Percentiles rank a stretch among this genome's conserved stretches.
phyloP scores from a whole-genome alignment of 1,140 invertebrate genomes.

The Gonatopus flavifemur region DNA sequence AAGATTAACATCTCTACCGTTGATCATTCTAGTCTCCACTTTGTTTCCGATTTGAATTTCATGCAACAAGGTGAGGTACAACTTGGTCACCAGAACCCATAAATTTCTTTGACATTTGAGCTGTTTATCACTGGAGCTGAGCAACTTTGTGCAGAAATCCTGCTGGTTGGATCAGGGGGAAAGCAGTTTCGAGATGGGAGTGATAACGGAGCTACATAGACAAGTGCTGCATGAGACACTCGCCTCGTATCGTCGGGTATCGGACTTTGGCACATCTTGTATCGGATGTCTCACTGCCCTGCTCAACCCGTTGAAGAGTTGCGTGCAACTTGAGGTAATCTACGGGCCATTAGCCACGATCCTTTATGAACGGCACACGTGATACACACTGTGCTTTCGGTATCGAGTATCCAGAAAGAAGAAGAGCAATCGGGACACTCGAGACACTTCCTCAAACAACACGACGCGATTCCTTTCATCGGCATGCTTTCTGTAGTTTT shows the following conservation, averaged over 20 bases:
- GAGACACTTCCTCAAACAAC: conserved; percentile 44
- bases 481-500: conserved; percentile 17
- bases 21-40: too few species aligned
- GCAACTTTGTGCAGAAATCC: too few species aligned
- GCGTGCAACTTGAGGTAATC: conserved; percentile 44
- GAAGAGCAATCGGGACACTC: conserved; percentile 45
- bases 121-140: too few species aligned
- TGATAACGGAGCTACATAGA: too few species aligned
- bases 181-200: too few species aligned
- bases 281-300: conserved; percentile 26
- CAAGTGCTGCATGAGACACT: too few species aligned
- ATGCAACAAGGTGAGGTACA: too few species aligned
- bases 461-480: conserved; percentile 33
- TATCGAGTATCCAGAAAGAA: conserved; percentile 46
- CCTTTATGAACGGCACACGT: conserved; percentile 41
- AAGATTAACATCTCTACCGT: too few species aligned
- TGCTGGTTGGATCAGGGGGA: too few species aligned
- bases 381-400: conserved; percentile 49
- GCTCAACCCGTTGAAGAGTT: conserved; percentile 35
- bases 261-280: conserved; percentile 15
- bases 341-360: conserved; percentile 51
- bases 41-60: too few species aligned
- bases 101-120: too few species aligned
- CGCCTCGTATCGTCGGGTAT: conserved; percentile 18
- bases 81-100: too few species aligned